These are phyloP conservation scores for Drosophila burlai DNA, from an alignment of 1,140 invertebrate species.

Conservation along the genomic window DNA sequence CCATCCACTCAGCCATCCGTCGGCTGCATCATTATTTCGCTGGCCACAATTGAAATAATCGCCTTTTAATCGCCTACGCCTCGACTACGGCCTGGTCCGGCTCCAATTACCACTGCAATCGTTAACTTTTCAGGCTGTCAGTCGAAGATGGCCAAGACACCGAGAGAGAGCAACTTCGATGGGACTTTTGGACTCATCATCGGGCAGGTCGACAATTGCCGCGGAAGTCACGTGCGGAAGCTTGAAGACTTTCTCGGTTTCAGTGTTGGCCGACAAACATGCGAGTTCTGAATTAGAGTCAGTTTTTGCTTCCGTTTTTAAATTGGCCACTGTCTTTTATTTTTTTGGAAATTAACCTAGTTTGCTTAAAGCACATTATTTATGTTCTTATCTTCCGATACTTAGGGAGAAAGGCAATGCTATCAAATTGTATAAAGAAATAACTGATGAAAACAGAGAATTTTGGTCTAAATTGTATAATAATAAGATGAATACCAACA, in stretches of 20 bases:
- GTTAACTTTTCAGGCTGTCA: constrained; percentile 50
- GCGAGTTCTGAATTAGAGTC: constrained; percentile 68
- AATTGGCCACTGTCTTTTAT: constrained; percentile 44
- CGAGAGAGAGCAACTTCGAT: constrained; percentile 22
- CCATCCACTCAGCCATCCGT: constrained; percentile 18
- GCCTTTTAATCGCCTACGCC: constrained; percentile 79
- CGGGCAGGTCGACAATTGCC: constrained; percentile 24
- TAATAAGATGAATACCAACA: neutral
- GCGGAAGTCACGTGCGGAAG: constrained; percentile 80
- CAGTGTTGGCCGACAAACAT: constrained; percentile 49
- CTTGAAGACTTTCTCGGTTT: constrained; percentile 57
- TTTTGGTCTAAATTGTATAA: neutral
- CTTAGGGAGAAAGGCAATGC: neutral
- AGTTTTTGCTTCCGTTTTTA: constrained; percentile 61
- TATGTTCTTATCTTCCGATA: neutral
- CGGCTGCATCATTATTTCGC: constrained; percentile 47
- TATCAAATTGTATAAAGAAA: neutral
- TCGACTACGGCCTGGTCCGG: constrained; percentile 35
- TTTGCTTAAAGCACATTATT: constrained; percentile 7
- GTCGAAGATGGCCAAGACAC: constrained; percentile 33
- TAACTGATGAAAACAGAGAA: neutral
- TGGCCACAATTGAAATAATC: constrained; percentile 77
- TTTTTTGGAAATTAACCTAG: constrained; percentile 68
- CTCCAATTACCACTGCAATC: constrained; percentile 68
- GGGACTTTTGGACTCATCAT: constrained; percentile 31